These are phyloP conservation scores for Stichodactyla mertensii DNA, from an alignment of 64 coral and sea anemone genomes.

Conservation along the genomic window DNA sequence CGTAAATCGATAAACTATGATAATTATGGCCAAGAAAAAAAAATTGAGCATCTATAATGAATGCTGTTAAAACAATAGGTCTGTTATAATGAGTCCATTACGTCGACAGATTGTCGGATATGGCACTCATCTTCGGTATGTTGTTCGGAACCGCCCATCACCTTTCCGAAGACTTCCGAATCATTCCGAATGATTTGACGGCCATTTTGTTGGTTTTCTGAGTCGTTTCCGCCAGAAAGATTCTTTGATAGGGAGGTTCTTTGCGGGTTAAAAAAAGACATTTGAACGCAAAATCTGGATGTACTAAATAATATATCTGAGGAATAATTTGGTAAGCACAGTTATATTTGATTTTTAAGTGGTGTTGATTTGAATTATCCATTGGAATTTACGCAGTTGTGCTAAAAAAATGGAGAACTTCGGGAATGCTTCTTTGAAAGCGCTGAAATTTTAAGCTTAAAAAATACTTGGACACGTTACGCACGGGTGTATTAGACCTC, in stretches of 20 bases:
- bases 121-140: slow-evolving; percentile 15
- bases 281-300: not conserved
- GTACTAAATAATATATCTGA: not conserved
- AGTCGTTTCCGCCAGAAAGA: slow-evolving; percentile 15
- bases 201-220: slow-evolving; percentile 13
- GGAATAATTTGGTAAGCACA: not conserved
- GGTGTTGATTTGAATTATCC: not conserved
- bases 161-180: not conserved
- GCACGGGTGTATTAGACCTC: not conserved
- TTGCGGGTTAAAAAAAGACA: not conserved
- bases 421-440: not conserved
- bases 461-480: not conserved
- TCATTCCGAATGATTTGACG: slow-evolving; percentile 16
- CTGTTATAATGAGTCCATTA: not conserved
- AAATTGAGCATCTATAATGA: too few relatives aligned
- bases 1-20: too few relatives aligned
- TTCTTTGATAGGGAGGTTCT: slow-evolving; percentile 6
- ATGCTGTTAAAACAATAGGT: too few relatives aligned
- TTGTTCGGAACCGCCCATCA: slow-evolving; percentile 1
- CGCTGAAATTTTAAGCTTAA: not conserved
- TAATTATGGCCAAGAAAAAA: too few relatives aligned
- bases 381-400: slow-evolving; percentile 1
- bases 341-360: not conserved
- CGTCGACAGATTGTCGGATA: slow-evolving; percentile 19
- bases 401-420: slow-evolving; percentile 5